Evolutionary conservation across 2,113 vertebrate genomes (phyloP).

Genomic region (Sterna hirundo): DNA sequence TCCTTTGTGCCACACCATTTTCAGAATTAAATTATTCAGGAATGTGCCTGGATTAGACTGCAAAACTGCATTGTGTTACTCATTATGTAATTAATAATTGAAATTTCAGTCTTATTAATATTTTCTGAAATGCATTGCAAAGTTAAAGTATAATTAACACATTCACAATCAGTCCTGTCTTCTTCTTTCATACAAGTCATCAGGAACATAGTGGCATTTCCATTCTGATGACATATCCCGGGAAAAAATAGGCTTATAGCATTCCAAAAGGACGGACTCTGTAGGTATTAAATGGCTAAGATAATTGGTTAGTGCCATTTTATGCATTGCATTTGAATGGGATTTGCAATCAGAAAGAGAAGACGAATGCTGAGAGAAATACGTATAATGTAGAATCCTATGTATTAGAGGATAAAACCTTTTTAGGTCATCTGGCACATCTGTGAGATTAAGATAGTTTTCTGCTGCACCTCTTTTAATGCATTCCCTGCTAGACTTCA

Average conservation of each 20-base stretch:
- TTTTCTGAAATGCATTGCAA: constrained; percentile 22
- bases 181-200: neutral
- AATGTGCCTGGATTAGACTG: constrained; percentile 19
- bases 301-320: constrained; percentile 28
- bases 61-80: constrained; percentile 47
- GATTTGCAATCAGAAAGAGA: neutral
- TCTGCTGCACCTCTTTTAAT: neutral
- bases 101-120: constrained; percentile 51
- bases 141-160: constrained; percentile 48
- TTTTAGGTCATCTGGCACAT: neutral
- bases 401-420: neutral
- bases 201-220: neutral
- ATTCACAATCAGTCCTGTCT: neutral
- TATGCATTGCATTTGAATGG: neutral
- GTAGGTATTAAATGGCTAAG: constrained; percentile 12
- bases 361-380: neutral
- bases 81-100: constrained; percentile 62
- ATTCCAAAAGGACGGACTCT: neutral
- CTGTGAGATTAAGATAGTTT: neutral
- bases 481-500: neutral
- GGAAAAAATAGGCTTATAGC: neutral
- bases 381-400: neutral
- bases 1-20: constrained; percentile 14
- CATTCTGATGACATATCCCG: constrained; percentile 6
- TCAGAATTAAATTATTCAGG: constrained; percentile 55